These are phyloP conservation scores for Zeuzera pyrina DNA, from an alignment of 2,888 invertebrate species.

Conservation along the genomic window DNA sequence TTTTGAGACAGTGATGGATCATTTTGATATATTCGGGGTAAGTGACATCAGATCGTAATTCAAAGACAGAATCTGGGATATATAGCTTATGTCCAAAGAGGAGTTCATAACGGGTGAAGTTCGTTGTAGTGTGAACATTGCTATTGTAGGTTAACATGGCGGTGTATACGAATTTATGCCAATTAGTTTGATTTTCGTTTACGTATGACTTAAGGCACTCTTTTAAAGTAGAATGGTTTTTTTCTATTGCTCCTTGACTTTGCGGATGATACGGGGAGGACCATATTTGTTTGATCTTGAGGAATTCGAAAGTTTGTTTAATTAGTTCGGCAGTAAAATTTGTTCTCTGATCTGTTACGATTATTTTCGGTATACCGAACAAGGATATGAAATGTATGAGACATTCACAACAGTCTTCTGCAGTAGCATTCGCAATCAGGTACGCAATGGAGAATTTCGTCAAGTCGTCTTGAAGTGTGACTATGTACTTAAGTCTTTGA, in stretches of 20 bases:
- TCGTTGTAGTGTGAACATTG: slow-evolving; percentile 16
- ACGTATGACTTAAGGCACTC: slow-evolving; percentile 21
- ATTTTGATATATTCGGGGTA: slow-evolving; percentile 7
- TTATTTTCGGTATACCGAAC: slow-evolving; percentile 13
- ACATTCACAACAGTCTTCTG: slow-evolving; percentile 13
- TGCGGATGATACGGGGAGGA: slow-evolving; percentile 14
- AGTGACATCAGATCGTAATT: background rate
- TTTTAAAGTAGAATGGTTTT: slow-evolving; percentile 21
- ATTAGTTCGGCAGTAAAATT: too few species aligned
- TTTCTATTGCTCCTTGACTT: slow-evolving; percentile 18
- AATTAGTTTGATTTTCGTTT: slow-evolving; percentile 18
- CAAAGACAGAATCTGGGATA: slow-evolving; percentile 2
- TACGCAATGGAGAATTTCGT: slow-evolving; percentile 16
- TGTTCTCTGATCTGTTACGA: slow-evolving; percentile 11
- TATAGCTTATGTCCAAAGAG: too few species aligned
- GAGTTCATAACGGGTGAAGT: slow-evolving; percentile 15
- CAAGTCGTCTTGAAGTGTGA: slow-evolving; percentile 16
- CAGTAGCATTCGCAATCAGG: slow-evolving; percentile 7
- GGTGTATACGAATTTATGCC: slow-evolving; percentile 19
- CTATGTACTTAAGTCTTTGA: slow-evolving; percentile 11
- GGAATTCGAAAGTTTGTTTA: slow-evolving; percentile 7
- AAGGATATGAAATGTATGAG: slow-evolving; percentile 14
- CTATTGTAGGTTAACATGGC: slow-evolving; percentile 20
- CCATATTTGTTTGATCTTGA: slow-evolving; percentile 12
- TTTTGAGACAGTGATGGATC: slow-evolving; percentile 20